Evolutionary conservation across 2,888 invertebrate genomes (phyloP), one percentile per base, ranked within the genome.

Genomic region (Meta bourneti): DNA sequence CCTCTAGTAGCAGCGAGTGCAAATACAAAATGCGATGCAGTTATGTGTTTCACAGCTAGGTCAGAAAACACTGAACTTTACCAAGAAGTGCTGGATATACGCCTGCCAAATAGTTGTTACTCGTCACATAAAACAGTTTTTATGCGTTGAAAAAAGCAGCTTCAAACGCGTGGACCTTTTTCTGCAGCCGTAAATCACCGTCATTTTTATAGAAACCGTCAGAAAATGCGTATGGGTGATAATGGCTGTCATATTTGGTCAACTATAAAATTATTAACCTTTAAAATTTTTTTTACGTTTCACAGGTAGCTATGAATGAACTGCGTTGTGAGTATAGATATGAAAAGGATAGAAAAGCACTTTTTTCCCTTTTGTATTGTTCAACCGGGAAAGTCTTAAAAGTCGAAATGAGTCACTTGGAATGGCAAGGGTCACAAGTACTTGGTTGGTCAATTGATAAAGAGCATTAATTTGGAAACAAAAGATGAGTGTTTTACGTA

Each of bases 101-200:
- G n/a, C 52, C 78, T 7, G 19, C 51, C 7, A 78, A 78, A 78
- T n/a, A 52, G 52, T 51, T 52, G 48, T 78, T 78, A 52, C 52
- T 52, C 13, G 78, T 78, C 78, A 19, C 78, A 19, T 78, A 78
- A 78, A 78, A 78, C 52, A 19, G 16, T 52, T 78, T 78, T 78
- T 52, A 52, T 19, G 19, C 49, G 51, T 78, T 51, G 52, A 78
- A 52, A 48, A 13, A 52, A 52, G 52, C 52, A 11, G 20, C 16
- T 78, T 49, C 52, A 52, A 19, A 78, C 13, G 52, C 78, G 52
- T 52, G 78, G 52, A 13, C 51, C 7, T 78, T 78, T 78, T 61
- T 61, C 61, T 61, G 61, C 34, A 61, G 61, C 78, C 6, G 78
- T 78, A 78, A 78, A 78, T 78, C 78, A 78, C 5, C 52, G 51